phyloP scores from a whole-genome alignment of 37 sponge, comb jelly and placozoan genomes.

The Bolinopsis microptera region DNA sequence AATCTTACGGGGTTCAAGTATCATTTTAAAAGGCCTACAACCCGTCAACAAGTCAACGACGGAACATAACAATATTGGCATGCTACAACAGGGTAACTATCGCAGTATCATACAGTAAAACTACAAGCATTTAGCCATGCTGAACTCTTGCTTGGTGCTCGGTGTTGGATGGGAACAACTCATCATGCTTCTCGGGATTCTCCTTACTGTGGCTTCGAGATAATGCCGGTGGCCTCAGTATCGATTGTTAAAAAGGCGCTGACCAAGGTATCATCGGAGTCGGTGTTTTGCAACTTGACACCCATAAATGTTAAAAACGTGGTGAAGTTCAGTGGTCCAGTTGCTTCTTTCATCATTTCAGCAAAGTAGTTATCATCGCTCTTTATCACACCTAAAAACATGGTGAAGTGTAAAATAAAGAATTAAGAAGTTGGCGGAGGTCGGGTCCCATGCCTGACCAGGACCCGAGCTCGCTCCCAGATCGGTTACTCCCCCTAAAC shows the following conservation, averaged over 20 bases:
- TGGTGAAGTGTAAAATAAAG: not conserved
- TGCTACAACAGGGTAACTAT: not conserved
- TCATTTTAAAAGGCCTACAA: no score
- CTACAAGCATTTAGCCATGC: not conserved
- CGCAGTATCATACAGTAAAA: not conserved
- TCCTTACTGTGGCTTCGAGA: not conserved
- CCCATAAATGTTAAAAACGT: slow-evolving; percentile 62
- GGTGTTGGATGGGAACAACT: not conserved
- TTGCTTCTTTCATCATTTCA: slow-evolving; percentile 61
- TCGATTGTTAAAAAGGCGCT: slow-evolving; percentile 45
- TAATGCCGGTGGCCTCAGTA: not conserved
- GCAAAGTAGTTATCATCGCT: slow-evolving; percentile 42
- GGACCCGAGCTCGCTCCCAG: not conserved
- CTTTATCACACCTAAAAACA: slow-evolving; percentile 37
- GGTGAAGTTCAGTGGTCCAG: slow-evolving; percentile 62
- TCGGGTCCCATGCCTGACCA: not conserved
- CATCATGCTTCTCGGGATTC: not conserved
- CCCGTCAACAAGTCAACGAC: not conserved
- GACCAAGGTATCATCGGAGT: slow-evolving; percentile 25
- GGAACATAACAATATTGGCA: not conserved
- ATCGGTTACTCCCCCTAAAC: not conserved
- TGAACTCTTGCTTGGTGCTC: not conserved
- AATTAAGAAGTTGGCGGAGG: not conserved
- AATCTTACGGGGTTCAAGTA: no score
- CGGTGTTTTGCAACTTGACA: slow-evolving; percentile 54